Percentiles rank a stretch among this genome's conserved stretches.
Evolutionary conservation across 1,140 invertebrate genomes (phyloP).

Genomic region (Drosophila cardini): DNA sequence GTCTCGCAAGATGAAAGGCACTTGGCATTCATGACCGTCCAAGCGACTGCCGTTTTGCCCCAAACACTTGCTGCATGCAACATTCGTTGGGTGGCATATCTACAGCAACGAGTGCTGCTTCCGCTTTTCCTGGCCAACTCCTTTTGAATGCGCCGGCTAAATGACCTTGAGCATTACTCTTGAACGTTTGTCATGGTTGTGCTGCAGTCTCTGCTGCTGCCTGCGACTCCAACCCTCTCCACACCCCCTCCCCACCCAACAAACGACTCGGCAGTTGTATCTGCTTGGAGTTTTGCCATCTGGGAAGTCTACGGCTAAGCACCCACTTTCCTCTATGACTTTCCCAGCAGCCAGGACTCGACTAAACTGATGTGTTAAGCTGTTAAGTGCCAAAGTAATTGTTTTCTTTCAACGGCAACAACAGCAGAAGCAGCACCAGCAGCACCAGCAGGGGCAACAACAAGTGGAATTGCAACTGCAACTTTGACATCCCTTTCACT

Average conservation of each 20-base stretch:
- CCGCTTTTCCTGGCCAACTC: slow-evolving; percentile 42
- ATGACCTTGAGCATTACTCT: slow-evolving; percentile 78
- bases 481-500: slow-evolving; percentile 70
- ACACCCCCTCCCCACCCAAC: neutral
- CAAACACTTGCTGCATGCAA: slow-evolving; percentile 32
- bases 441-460: no score
- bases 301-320: slow-evolving; percentile 30
- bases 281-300: slow-evolving; percentile 22
- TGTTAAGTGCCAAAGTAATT: slow-evolving; percentile 84
- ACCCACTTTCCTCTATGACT: slow-evolving; percentile 39
- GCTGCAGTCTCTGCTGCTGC: slow-evolving; percentile 10
- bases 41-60: slow-evolving; percentile 45
- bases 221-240: neutral
- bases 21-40: slow-evolving; percentile 73
- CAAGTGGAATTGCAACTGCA: slow-evolving; percentile 39
- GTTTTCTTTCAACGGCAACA: slow-evolving; percentile 77
- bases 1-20: slow-evolving; percentile 81
- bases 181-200: slow-evolving; percentile 63
- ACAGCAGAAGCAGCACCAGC: no score
- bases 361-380: slow-evolving; percentile 78
- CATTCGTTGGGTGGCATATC: slow-evolving; percentile 1
- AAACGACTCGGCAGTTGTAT: slow-evolving; percentile 13
- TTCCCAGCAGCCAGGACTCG: slow-evolving; percentile 32
- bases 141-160: slow-evolving; percentile 57
- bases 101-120: slow-evolving; percentile 15